Evolutionary conservation across 2,797 vertebrate genomes (phyloP).

Genomic region (Petrocephalus sullivani): DNA sequence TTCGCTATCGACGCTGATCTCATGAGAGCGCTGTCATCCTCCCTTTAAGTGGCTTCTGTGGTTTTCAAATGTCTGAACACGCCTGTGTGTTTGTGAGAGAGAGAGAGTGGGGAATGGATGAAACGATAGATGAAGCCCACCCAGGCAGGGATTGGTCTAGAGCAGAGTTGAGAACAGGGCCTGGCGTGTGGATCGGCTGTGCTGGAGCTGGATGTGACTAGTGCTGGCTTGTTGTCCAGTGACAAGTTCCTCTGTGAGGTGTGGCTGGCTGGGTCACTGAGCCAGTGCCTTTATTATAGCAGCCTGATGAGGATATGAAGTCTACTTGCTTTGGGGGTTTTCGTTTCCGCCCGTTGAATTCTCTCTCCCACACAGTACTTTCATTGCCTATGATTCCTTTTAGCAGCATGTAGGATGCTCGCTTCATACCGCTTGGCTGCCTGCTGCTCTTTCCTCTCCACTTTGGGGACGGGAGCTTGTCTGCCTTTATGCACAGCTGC

Average conservation of each 20-base stretch:
- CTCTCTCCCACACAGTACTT: background rate
- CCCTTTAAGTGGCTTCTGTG: background rate
- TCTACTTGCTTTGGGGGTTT: background rate
- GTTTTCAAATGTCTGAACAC: background rate
- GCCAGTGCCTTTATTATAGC: background rate
- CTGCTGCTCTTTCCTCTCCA: background rate
- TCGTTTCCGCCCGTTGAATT: background rate
- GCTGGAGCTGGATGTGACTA: background rate
- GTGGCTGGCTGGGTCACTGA: background rate
- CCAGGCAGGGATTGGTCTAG: background rate
- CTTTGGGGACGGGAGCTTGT: background rate
- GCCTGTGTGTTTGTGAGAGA: background rate
- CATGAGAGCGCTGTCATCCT: background rate
- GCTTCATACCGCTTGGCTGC: background rate
- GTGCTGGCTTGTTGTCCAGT: background rate
- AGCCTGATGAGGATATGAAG: background rate
- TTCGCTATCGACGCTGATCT: background rate
- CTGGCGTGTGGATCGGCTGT: background rate
- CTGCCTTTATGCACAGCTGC: background rate
- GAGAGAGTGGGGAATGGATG: background rate
- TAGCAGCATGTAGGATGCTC: background rate
- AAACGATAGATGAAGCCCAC: background rate
- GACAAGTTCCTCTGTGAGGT: background rate
- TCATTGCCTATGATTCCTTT: background rate
- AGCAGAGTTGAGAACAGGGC: background rate